Percentiles rank a stretch among this genome's conserved stretches.
These are phyloP conservation scores for Linyphia triangularis DNA, from an alignment of 2,888 invertebrate species.

Conservation along the genomic window DNA sequence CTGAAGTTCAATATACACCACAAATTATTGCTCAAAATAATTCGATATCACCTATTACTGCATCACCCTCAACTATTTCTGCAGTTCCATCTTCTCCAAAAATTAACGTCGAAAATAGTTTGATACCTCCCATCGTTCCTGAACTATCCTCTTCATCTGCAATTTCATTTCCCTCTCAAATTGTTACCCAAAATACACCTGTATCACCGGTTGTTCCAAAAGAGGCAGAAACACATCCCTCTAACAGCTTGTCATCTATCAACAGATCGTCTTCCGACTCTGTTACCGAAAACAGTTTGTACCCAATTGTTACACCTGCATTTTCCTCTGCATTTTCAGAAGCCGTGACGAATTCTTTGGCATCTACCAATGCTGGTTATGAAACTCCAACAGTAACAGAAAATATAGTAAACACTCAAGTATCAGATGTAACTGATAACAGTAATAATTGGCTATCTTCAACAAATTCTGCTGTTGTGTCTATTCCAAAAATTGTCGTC, in stretches of 20 bases:
- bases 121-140: background rate
- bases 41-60: background rate
- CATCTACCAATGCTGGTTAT: background rate
- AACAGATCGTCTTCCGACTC: background rate
- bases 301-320: too few species aligned
- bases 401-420: background rate
- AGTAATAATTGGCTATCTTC: background rate
- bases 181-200: too few species aligned
- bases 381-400: background rate
- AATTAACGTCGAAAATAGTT: background rate
- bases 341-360: background rate
- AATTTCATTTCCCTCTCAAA: too few species aligned
- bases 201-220: too few species aligned
- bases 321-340: constrained; percentile 1
- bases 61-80: background rate
- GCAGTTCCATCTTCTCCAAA: background rate
- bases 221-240: too few species aligned
- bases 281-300: background rate
- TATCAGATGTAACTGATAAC: background rate
- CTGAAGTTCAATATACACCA: too few species aligned
- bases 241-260: too few species aligned
- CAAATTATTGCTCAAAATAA: too few species aligned
- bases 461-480: background rate
- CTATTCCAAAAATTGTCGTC: background rate
- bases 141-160: too few species aligned